Evolutionary conservation across 2,888 invertebrate species (phyloP).

Genomic region (Autographa pulchrina): DNA sequence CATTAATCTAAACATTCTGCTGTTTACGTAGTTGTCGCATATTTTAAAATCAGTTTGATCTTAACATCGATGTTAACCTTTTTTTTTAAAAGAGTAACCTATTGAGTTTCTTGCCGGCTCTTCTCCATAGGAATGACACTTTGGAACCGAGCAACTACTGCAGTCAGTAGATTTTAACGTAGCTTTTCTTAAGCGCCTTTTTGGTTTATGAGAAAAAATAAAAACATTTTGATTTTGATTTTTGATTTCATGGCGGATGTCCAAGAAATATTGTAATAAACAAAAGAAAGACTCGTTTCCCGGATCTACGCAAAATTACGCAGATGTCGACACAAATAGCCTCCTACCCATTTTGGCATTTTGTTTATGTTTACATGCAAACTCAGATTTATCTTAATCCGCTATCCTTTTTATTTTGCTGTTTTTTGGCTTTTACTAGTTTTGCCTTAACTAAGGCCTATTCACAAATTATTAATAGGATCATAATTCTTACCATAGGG

Average conservation of each 20-base stretch:
- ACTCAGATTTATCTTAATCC: slow-evolving; percentile 12
- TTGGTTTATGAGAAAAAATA: too few relatives aligned
- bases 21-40: too few relatives aligned
- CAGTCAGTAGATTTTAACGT: too few relatives aligned
- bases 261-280: slow-evolving; percentile 47
- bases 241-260: slow-evolving; percentile 42
- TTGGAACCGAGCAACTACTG: too few relatives aligned
- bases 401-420: not conserved
- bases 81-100: too few relatives aligned
- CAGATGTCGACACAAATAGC: slow-evolving; percentile 27
- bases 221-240: too few relatives aligned
- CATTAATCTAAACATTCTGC: too few relatives aligned
- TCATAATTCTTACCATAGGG: slow-evolving; percentile 67
- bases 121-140: too few relatives aligned
- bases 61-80: too few relatives aligned
- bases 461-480: not conserved
- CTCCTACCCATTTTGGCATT: slow-evolving; percentile 16
- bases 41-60: too few relatives aligned
- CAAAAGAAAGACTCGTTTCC: slow-evolving; percentile 27
- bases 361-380: slow-evolving; percentile 13
- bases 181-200: too few relatives aligned
- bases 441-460: not conserved
- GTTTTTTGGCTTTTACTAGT: not conserved
- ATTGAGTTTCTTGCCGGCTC: too few relatives aligned
- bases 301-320: slow-evolving; percentile 29